These are phyloP conservation scores for fruit fly (Drosophila melanogaster) DNA, from an alignment of 1,140 invertebrate genomes.

Conservation along the genomic window DNA sequence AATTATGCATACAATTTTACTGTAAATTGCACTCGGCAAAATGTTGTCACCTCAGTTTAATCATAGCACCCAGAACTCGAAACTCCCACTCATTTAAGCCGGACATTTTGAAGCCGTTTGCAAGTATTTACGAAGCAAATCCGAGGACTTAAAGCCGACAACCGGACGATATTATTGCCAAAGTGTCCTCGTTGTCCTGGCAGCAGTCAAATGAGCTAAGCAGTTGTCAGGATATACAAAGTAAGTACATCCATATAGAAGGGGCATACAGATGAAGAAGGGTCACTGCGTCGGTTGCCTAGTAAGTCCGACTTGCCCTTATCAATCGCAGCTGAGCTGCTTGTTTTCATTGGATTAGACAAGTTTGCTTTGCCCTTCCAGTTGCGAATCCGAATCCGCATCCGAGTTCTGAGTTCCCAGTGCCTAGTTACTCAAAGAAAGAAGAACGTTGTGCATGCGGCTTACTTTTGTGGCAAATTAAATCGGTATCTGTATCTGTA, in stretches of 20 bases:
- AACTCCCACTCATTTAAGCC: conserved; percentile 11
- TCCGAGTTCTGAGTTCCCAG: not conserved
- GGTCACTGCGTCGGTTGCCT: conserved; percentile 32
- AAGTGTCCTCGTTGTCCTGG: conserved; percentile 18
- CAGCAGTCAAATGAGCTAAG: conserved; percentile 45
- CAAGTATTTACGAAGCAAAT: conserved; percentile 35
- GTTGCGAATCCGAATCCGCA: no score
- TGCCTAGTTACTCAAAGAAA: conserved; percentile 1
- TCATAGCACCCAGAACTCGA: conserved; percentile 5
- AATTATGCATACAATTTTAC: conserved; percentile 78
- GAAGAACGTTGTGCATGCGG: conserved; percentile 40
- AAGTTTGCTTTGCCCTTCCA: conserved; percentile 57
- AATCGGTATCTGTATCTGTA: conserved; percentile 18
- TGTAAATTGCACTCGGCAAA: conserved; percentile 70
- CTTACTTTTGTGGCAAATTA: conserved; percentile 54
- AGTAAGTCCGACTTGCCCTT: conserved; percentile 48
- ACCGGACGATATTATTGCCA: not conserved
- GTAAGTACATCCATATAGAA: not conserved
- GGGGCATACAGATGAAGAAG: not conserved
- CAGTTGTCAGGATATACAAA: conserved; percentile 27
- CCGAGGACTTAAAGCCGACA: conserved; percentile 29
- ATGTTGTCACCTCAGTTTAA: conserved; percentile 35
- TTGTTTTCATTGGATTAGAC: conserved; percentile 79
- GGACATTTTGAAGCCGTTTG: conserved; percentile 13
- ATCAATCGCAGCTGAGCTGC: conserved; percentile 77